Percentiles rank a stretch among this genome's conserved stretches.
These are phyloP conservation scores for Polyommatus icarus DNA, from an alignment of 2,888 invertebrate species.

Conservation along the genomic window DNA sequence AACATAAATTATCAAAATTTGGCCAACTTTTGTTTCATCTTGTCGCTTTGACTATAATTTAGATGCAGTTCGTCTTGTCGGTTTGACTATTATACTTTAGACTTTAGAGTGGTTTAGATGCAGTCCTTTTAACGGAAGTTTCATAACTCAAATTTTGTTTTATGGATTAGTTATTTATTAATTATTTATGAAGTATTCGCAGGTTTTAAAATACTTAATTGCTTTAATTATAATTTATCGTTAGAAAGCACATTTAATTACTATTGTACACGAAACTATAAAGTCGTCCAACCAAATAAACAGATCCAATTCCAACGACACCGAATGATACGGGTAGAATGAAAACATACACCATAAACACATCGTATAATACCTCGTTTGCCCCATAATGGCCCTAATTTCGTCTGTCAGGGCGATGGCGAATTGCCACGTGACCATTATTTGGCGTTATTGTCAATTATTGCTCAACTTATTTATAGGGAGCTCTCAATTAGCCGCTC, in stretches of 20 bases:
- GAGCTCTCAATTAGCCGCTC: conserved; percentile 69
- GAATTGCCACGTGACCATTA: conserved; percentile 77
- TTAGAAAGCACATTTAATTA: background rate
- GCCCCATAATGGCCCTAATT: conserved; percentile 56
- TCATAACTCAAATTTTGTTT: background rate
- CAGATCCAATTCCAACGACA: background rate
- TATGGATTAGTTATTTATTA: background rate
- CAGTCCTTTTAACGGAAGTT: too few species aligned
- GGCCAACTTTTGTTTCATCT: too few species aligned
- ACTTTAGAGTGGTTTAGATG: too few species aligned
- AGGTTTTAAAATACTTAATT: too few species aligned
- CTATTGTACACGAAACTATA: background rate
- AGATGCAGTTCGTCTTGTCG: too few species aligned
- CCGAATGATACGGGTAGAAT: conserved; percentile 26
- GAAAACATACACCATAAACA: conserved; percentile 58
- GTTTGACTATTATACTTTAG: too few species aligned
- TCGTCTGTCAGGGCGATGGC: conserved; percentile 62
- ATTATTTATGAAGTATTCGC: background rate
- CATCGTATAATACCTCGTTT: conserved; percentile 63
- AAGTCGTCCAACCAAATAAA: background rate
- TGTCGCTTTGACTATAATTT: too few species aligned
- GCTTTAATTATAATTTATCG: too few species aligned
- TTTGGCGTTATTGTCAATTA: conserved; percentile 67
- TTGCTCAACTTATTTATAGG: conserved; percentile 62
- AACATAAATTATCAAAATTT: too few species aligned